Percentiles rank a stretch among this genome's conserved stretches.
Evolutionary conservation across 2,113 vertebrate species (phyloP).

Genomic region (Saccopteryx bilineata): DNA sequence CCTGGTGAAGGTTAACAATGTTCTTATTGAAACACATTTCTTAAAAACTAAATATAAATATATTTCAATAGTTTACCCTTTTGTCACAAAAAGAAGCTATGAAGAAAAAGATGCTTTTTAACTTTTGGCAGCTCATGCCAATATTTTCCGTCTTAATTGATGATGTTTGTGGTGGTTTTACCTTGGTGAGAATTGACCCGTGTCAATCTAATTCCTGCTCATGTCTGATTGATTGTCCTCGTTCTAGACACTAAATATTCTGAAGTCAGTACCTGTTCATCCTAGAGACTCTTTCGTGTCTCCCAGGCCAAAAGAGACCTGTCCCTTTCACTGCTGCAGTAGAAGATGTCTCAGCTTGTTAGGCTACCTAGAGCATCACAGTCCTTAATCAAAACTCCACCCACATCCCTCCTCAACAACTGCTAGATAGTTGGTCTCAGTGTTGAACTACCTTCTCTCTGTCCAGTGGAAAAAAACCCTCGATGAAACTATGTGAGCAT

Average conservation of each 20-base stretch:
- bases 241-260: constrained; percentile 21
- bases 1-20: not conserved
- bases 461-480: not conserved
- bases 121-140: not conserved
- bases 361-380: not conserved
- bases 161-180: constrained; percentile 40
- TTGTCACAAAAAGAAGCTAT: not conserved
- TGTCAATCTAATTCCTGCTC: constrained; percentile 66
- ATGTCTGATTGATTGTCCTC: constrained; percentile 68
- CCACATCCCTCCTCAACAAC: not conserved
- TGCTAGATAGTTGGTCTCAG: rapidly evolving
- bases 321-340: not conserved
- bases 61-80: not conserved
- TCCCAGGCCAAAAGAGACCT: not conserved
- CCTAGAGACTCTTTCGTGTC: not conserved
- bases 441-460: not conserved
- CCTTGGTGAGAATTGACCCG: constrained; percentile 71
- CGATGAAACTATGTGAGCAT: not conserved
- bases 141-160: constrained; percentile 65
- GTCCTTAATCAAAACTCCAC: not conserved
- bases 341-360: not conserved
- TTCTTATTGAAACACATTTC: not conserved
- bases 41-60: constrained; percentile 9
- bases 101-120: not conserved
- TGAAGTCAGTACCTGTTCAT: constrained; percentile 32